A percentile compares a stretch with the other conserved stretches of the same genome.
Conservation (phyloP, 2,113 vertebrate genomes). For the Pelvicachromis taeniatus region DNA sequence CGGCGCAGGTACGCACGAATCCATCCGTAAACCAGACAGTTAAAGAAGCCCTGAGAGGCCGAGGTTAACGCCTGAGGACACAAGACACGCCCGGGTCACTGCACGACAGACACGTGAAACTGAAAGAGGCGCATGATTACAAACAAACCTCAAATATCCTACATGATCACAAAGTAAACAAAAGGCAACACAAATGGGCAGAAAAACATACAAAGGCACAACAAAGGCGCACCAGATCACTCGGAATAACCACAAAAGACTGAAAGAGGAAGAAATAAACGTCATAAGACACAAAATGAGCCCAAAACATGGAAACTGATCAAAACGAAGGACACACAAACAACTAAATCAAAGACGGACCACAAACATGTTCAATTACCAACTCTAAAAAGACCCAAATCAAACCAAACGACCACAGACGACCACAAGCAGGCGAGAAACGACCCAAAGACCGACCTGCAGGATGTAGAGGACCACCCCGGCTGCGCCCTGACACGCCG, state of each 20-base stretch:
- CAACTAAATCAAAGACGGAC: not conserved
- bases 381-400: not conserved
- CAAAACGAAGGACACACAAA: not conserved
- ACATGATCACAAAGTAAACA: not conserved
- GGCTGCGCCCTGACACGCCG: not conserved
- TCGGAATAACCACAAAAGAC: not conserved
- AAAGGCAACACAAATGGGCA: not conserved
- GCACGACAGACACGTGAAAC: not conserved
- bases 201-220: not conserved
- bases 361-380: not conserved
- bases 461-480: slow-evolving; percentile 28
- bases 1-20: slow-evolving; percentile 73
- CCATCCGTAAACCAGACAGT: slow-evolving; percentile 85
- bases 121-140: not conserved
- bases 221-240: too few species aligned
- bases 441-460: slow-evolving; percentile 5
- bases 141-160: not conserved
- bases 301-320: not conserved
- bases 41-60: slow-evolving; percentile 87
- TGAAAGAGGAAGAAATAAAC: too few species aligned
- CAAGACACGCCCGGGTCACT: not conserved
- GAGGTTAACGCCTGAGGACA: slow-evolving; percentile 81
- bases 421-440: not conserved
- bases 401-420: not conserved
- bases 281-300: too few species aligned